A percentile compares a stretch with the other conserved stretches of the same genome.
These are phyloP conservation scores for Zootoca vivipara DNA, from an alignment of 2,113 vertebrate species.

Conservation along the genomic window DNA sequence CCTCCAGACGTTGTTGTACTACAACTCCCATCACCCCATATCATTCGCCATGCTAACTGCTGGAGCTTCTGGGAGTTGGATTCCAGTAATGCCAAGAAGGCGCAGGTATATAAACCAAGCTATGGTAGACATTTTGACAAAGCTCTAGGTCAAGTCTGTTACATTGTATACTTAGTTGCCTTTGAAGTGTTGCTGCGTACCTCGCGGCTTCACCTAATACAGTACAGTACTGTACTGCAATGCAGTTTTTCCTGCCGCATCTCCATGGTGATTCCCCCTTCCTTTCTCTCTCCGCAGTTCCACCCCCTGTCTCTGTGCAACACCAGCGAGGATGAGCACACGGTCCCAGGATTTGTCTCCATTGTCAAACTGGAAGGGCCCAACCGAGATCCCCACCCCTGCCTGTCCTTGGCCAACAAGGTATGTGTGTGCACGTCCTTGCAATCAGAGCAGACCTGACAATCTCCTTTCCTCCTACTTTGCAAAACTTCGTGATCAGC, in stretches of 20 bases:
- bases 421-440: constrained; percentile 64
- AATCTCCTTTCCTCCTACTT: neutral
- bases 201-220: neutral
- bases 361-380: constrained; percentile 95
- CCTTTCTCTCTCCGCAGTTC: constrained; percentile 80
- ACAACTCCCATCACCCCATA: too few relatives aligned
- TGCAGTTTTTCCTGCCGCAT: neutral
- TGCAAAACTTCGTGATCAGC: too few relatives aligned
- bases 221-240: too few relatives aligned
- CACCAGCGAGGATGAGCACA: constrained; percentile 95
- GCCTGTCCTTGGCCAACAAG: constrained; percentile 91
- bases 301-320: constrained; percentile 97
- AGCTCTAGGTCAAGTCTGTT: neutral
- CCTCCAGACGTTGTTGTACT: too few relatives aligned
- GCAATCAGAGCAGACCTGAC: neutral
- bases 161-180: neutral
- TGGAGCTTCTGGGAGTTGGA: too few relatives aligned
- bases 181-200: neutral
- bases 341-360: constrained; percentile 90
- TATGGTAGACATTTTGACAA: neutral
- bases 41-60: too few relatives aligned
- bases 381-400: constrained; percentile 84
- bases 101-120: neutral
- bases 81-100: too few relatives aligned
- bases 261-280: neutral